Percentiles rank a stretch among this genome's conserved stretches.
Conservation (phyloP, 2,888 invertebrate genomes). For the Agonopterix alstromeriana region DNA sequence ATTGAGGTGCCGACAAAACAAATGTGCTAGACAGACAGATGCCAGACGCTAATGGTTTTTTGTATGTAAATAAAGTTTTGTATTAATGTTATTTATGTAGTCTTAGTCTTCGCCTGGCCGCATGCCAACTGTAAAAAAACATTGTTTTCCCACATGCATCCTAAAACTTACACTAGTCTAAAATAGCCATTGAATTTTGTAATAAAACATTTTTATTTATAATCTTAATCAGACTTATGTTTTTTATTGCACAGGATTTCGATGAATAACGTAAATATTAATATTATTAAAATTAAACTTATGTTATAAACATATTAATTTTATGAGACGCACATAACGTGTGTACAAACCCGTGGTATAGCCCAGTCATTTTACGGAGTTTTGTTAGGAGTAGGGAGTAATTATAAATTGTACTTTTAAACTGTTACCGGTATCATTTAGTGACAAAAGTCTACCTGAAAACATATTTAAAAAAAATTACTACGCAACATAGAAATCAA, state of each 20-base stretch:
- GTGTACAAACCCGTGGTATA: too few species aligned
- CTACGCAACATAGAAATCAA: too few species aligned
- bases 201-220: too few species aligned
- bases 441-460: too few species aligned
- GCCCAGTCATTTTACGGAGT: too few species aligned
- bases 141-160: constrained; percentile 11
- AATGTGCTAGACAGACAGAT: constrained; percentile 27
- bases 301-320: background rate
- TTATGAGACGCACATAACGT: background rate
- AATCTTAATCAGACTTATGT: too few species aligned
- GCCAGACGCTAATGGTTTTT: constrained; percentile 33
- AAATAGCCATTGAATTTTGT: background rate
- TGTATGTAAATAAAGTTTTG: constrained; percentile 19
- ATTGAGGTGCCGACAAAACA: background rate
- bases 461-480: too few species aligned
- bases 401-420: too few species aligned
- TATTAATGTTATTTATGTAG: constrained; percentile 31
- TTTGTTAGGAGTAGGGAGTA: too few species aligned
- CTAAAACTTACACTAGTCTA: background rate
- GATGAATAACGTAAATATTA: background rate
- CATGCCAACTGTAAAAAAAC: constrained; percentile 30
- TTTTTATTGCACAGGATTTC: background rate
- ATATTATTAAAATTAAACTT: background rate
- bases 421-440: too few species aligned
- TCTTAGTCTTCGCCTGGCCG: constrained; percentile 26